Evolutionary conservation across 2,888 invertebrate species (phyloP).

Genomic region (Thymelicus lineola): DNA sequence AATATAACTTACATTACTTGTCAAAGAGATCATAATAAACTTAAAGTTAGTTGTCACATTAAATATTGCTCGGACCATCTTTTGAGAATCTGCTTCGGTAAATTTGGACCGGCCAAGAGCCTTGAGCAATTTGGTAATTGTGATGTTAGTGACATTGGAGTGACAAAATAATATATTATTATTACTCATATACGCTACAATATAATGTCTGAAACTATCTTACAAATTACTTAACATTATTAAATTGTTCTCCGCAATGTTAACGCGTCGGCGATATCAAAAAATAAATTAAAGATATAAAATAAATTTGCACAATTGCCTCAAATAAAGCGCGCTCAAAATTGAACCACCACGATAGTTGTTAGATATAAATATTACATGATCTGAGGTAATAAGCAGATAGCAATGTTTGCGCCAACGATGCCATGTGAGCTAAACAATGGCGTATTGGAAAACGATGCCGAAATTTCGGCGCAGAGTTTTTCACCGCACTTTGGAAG

Average conservation of each 20-base stretch:
- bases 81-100: constrained; percentile 29
- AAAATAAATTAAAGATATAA: constrained; percentile 77
- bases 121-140: constrained; percentile 55
- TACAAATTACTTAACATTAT: constrained; percentile 82
- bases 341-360: constrained; percentile 43
- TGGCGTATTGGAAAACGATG: neutral
- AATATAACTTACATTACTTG: constrained; percentile 76
- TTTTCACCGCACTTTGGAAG: constrained; percentile 13
- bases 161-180: constrained; percentile 66
- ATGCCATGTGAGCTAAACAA: neutral
- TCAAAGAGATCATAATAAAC: constrained; percentile 84
- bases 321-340: constrained; percentile 41
- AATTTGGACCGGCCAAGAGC: constrained; percentile 30
- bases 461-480: neutral
- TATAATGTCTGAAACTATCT: constrained; percentile 75
- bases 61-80: constrained; percentile 57
- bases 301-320: constrained; percentile 72
- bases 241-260: constrained; percentile 63
- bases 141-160: constrained; percentile 65
- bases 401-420: constrained; percentile 6
- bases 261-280: constrained; percentile 58
- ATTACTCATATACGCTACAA: constrained; percentile 68
- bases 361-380: constrained; percentile 39
- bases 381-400: constrained; percentile 41
- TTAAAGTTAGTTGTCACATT: constrained; percentile 78